phyloP scores from a whole-genome alignment of 2,888 invertebrate genomes.

The Octonoba sinensis region DNA sequence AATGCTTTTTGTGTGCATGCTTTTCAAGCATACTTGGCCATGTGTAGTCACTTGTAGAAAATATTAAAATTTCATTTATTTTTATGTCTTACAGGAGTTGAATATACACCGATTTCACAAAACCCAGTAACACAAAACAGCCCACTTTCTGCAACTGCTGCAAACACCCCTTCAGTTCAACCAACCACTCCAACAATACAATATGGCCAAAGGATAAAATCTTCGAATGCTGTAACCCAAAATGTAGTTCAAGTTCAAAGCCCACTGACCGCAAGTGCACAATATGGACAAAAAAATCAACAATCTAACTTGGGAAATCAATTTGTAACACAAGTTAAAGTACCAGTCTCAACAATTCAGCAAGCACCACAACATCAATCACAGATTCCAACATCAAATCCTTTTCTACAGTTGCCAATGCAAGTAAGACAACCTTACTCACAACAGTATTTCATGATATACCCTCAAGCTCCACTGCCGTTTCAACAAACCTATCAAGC shows the following conservation, averaged over 20 bases:
- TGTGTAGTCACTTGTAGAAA: not conserved
- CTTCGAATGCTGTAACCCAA: no score
- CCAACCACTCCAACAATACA: not conserved
- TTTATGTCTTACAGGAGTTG: slow-evolving; percentile 2
- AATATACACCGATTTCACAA: slow-evolving; percentile 7
- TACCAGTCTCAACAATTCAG: not conserved
- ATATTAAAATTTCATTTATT: not conserved
- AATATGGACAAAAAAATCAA: no score
- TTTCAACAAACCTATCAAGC: not conserved
- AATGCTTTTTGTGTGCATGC: no score
- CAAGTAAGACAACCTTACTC: slow-evolving; percentile 16
- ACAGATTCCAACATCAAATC: not conserved
- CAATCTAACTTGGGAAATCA: no score
- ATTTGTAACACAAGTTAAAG: not conserved
- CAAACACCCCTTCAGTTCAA: not conserved
- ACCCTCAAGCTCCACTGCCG: slow-evolving; percentile 26
- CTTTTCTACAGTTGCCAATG: not conserved
- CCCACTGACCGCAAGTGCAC: no score
- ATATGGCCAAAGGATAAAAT: no score
- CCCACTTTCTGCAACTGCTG: no score
- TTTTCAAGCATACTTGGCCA: not conserved
- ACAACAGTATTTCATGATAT: slow-evolving; percentile 38
- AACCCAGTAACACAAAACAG: not conserved
- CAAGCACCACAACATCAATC: slow-evolving; percentile 2
- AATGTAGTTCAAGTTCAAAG: no score